phyloP scores from a whole-genome alignment of 2,888 invertebrate genomes.

The Bellardia bayeri region DNA sequence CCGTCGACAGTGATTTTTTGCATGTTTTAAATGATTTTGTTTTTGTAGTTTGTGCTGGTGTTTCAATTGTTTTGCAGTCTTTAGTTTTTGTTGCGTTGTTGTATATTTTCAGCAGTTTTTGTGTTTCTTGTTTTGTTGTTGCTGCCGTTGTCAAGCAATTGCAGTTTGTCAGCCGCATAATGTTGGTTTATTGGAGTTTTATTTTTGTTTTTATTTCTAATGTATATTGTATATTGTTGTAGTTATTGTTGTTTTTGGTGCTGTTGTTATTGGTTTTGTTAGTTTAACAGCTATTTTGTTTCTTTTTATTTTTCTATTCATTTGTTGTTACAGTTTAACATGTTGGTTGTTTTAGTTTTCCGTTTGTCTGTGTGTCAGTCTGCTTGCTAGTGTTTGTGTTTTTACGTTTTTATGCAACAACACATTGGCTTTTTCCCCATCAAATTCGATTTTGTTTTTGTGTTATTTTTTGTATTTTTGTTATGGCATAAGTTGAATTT shows the following conservation, averaged over 20 bases:
- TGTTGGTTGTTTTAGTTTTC: conserved; percentile 10
- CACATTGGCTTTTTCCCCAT: conserved; percentile 51
- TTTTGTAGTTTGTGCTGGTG: conserved; percentile 44
- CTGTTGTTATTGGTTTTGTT: not conserved
- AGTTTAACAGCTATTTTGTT: not conserved
- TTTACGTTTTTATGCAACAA: conserved; percentile 5
- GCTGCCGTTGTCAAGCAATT: conserved; percentile 66
- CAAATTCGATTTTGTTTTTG: conserved; percentile 18
- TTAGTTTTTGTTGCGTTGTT: conserved; percentile 48
- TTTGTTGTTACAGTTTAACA: conserved; percentile 50
- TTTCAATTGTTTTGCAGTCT: conserved; percentile 59
- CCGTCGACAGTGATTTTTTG: conserved; percentile 62
- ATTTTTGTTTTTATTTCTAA: not conserved
- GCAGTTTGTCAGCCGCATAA: conserved; percentile 71
- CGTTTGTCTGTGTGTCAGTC: not conserved
- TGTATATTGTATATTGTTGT: conserved; percentile 28
- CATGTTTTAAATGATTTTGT: conserved; percentile 64
- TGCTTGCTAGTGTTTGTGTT: not conserved
- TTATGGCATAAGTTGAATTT: conserved; percentile 2
- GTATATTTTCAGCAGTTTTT: conserved; percentile 20
- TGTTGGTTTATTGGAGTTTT: conserved; percentile 65
- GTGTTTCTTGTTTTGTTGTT: conserved; percentile 28
- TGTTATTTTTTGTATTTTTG: not conserved
- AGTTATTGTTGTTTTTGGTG: conserved; percentile 4
- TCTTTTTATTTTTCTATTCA: conserved; percentile 35